Conservation (phyloP, 2,888 invertebrate species). For the Margaritifera margaritifera region DNA sequence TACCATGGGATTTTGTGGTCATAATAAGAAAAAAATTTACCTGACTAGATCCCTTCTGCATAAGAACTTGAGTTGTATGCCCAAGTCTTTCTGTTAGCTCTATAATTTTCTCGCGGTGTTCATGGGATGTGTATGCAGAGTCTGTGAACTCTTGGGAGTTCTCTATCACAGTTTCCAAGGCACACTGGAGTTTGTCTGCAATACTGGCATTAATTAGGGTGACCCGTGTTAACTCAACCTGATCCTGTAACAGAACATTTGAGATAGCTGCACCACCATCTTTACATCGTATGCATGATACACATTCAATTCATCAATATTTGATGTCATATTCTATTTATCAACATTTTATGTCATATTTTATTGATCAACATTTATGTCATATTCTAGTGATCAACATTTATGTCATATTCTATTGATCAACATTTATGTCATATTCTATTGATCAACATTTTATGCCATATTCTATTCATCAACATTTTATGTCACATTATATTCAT, state of each 20-base stretch:
- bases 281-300: background rate
- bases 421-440: no score
- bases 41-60: slow-evolving; percentile 82
- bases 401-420: no score
- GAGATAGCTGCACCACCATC: background rate
- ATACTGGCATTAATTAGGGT: slow-evolving; percentile 81
- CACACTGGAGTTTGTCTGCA: slow-evolving; percentile 87
- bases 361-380: no score
- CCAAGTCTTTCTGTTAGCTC: slow-evolving; percentile 89
- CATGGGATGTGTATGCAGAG: slow-evolving; percentile 98
- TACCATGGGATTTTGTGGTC: no score
- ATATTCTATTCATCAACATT: no score
- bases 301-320: background rate
- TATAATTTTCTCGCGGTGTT: slow-evolving; percentile 94
- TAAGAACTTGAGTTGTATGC: slow-evolving; percentile 91
- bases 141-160: slow-evolving; percentile 97
- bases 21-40: slow-evolving; percentile 14
- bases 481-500: no score
- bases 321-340: background rate
- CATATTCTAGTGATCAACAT: no score
- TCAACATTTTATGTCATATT: no score
- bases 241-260: slow-evolving; percentile 75
- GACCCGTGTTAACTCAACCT: slow-evolving; percentile 89
- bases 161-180: slow-evolving; percentile 89
- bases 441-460: no score